Evolutionary conservation across 2,113 vertebrate genomes (phyloP), one percentile per base, ranked within the genome.

Genomic region (Crypturellus undulatus): DNA sequence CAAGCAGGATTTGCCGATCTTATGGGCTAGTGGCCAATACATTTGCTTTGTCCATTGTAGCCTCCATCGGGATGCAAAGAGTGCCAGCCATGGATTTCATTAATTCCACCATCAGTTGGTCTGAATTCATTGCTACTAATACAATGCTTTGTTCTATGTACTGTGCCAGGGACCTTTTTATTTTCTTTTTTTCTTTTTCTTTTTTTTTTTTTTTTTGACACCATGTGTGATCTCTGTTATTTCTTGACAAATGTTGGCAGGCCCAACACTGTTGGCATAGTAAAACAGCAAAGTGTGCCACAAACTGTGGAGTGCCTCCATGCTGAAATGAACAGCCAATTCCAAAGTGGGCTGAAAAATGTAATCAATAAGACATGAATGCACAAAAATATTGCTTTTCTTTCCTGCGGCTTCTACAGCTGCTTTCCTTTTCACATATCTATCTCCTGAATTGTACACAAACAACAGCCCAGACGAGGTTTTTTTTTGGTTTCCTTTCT

Each of bases 161-260:
- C 90, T 77, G 73, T 93, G 97, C 97, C 97, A 98, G 95, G 76
- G 88, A 49, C n/a, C n/a, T 51, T 49, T 70, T 70, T 51, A 47
- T 25, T 59, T 78, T 82, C 96, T 52, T 52, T 52, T 77, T 91
- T 76, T 82, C 96, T 92, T 97, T 95, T 94, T 47, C 19, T 17
- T 19, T 49, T 22, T 92, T 96, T 96, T 94, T 92, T 97, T 43
- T 92, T 96, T 96, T 94, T 92, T 97, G 95, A 97, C 97, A 96
- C 94, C 20, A 36, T 79, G 84, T 89, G 56, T 96, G 96, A 97
- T 97, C 96, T 97, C 96, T 95, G 97, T 97, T 96, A 97, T 87
- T 97, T 96, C 95, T 95, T 93, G 96, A 97, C 91, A 95, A 97
- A 97, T 77, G 78, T 78, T 98, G 97, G 96, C 97, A 98, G 95